Conservation (phyloP, 2,888 invertebrate species). For the Oscheius sp. region DNA sequence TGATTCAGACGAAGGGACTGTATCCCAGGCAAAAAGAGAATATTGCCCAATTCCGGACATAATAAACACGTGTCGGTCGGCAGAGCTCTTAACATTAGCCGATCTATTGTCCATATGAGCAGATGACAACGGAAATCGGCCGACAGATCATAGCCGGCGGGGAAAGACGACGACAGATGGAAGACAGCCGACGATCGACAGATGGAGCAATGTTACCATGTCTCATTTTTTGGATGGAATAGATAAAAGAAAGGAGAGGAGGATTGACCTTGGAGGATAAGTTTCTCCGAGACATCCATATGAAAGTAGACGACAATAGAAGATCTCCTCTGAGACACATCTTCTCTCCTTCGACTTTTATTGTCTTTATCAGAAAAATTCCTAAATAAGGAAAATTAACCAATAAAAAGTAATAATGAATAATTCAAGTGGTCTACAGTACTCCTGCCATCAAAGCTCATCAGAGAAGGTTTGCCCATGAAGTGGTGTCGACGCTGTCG, state of each 20-base stretch:
- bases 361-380: not conserved
- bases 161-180: slow-evolving; percentile 26
- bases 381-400: too few relatives aligned
- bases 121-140: slow-evolving; percentile 7
- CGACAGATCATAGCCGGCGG: slow-evolving; percentile 29
- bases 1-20: slow-evolving; percentile 13
- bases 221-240: not conserved
- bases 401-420: not conserved
- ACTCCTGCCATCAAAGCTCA: not conserved
- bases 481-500: not conserved
- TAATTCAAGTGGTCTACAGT: not conserved
- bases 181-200: slow-evolving; percentile 5
- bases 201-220: slow-evolving; percentile 10
- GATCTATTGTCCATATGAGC: slow-evolving; percentile 27
- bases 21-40: not conserved
- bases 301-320: too few relatives aligned
- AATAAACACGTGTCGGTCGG: too few relatives aligned
- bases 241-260: not conserved
- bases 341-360: too few relatives aligned
- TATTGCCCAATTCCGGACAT: not conserved
- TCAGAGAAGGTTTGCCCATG: not conserved
- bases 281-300: too few relatives aligned
- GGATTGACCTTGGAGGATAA: too few relatives aligned
- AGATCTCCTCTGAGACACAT: too few relatives aligned
- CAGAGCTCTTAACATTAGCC: too few relatives aligned